A percentile compares a stretch with the other conserved stretches of the same genome.
Conservation (phyloP, 2,888 invertebrate genomes). For the Trisateles emortualis region DNA sequence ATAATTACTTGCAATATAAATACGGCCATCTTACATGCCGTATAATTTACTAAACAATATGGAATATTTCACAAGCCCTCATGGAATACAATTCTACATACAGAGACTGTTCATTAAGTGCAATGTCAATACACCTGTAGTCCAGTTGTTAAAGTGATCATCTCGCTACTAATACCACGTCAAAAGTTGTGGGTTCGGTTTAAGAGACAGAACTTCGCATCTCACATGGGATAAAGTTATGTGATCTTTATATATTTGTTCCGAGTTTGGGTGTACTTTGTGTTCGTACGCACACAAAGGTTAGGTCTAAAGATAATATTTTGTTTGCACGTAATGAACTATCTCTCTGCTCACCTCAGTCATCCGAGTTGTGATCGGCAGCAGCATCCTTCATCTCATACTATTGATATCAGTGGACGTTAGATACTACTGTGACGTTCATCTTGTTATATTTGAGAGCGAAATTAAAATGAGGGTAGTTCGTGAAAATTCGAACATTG, state of each 20-base stretch:
- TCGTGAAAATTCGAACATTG: too few species aligned
- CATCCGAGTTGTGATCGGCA: slow-evolving; percentile 44
- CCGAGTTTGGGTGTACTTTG: too few species aligned
- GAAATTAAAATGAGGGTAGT: too few species aligned
- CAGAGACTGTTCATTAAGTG: slow-evolving; percentile 26
- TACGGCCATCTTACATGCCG: background rate
- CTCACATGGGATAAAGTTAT: too few species aligned
- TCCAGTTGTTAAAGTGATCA: background rate
- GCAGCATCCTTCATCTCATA: slow-evolving; percentile 37
- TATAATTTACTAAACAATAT: background rate
- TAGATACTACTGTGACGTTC: slow-evolving; percentile 15
- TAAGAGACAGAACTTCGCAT: too few species aligned
- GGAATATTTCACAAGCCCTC: slow-evolving; percentile 47
- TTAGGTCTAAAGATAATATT: too few species aligned
- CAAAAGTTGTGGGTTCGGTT: too few species aligned
- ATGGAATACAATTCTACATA: slow-evolving; percentile 26
- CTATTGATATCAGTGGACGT: slow-evolving; percentile 50
- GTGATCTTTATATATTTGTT: too few species aligned
- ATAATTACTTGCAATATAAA: too few species aligned
- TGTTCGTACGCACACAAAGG: too few species aligned
- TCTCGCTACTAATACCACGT: too few species aligned
- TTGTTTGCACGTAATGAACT: slow-evolving; percentile 26
- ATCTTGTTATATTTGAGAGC: slow-evolving; percentile 3
- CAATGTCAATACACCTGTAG: background rate
- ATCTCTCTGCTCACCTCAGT: slow-evolving; percentile 34